Conservation (phyloP, 2,797 vertebrate species). For the Sarcophilus harrisii region DNA sequence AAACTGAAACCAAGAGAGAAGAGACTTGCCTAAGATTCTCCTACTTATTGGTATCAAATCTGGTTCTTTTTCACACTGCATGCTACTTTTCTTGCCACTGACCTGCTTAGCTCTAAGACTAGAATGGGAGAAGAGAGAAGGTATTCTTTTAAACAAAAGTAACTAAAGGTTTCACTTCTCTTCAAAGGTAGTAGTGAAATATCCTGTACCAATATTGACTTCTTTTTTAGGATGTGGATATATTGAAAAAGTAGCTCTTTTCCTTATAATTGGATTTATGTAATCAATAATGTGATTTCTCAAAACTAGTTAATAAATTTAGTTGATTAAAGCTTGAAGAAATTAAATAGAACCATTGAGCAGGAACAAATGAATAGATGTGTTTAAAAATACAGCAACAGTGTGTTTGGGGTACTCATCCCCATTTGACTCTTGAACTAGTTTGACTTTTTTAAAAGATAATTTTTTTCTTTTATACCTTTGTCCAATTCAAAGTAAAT, state of each 20-base stretch:
- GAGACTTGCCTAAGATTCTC: neutral
- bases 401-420: neutral
- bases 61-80: neutral
- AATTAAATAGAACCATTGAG: slow-evolving; percentile 42
- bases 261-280: slow-evolving; percentile 5
- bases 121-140: neutral
- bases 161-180: neutral
- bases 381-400: neutral
- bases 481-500: neutral
- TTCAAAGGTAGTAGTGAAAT: slow-evolving; percentile 16
- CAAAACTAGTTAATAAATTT: slow-evolving; percentile 25
- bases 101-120: neutral
- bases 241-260: neutral
- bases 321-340: slow-evolving; percentile 42
- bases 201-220: neutral
- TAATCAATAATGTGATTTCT: slow-evolving; percentile 17
- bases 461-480: slow-evolving; percentile 25
- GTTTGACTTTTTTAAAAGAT: slow-evolving; percentile 46
- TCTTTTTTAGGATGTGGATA: neutral
- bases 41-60: neutral
- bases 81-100: neutral
- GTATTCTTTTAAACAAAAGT: slow-evolving; percentile 16
- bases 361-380: slow-evolving; percentile 12
- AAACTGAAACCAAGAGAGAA: neutral
- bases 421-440: neutral